Evolutionary conservation across 2,888 invertebrate species (phyloP), one percentile per base, ranked within the genome.

Genomic region (Germaria angustata): DNA sequence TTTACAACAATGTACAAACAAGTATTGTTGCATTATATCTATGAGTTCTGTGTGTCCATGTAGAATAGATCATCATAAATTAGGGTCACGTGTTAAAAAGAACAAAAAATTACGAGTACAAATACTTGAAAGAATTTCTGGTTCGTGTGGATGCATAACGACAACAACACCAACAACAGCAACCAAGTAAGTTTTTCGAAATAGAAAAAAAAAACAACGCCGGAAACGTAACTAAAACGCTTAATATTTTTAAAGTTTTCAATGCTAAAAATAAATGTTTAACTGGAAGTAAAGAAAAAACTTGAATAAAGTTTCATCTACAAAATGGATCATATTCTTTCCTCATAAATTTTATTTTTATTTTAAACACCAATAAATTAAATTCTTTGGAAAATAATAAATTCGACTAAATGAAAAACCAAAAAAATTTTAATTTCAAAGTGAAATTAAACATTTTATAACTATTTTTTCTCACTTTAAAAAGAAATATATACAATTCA

Each of bases 1-100:
- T 65, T 65, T 68, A 7, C 28, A 78, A 63, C 55, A 63, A 65
- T 3, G 34, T 51, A 65, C 17, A 11, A 32, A 7, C 28, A 17
- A 2, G 22, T n/a, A 22, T 13, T 55, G 69, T 36, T 44, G 55
- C 63, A 78, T 69, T 57, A 55, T 39, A 39, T 13, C 24, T 75
- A 41, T 53, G 17, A 68, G 28, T 51, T 41, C 22, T 68, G 8
- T 68, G 8, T 34, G 68, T 22, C 32, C 68, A 72, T 57, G 34
- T 49, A 24, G 49, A 65, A 78, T 81, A 78, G 78, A 78, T 81
- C 81, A 81, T 76, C 76, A 81, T 78, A 73, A 69, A 80, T 81
- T 81, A 81, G 78, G 81, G 81, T 81, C 81, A 81, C 81, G 81
- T 78, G 81, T 65, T 72, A 41, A 9, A 44, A 20, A 36, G 24